Conservation (phyloP, 1,140 invertebrate species). For the Bactericera cockerelli region DNA sequence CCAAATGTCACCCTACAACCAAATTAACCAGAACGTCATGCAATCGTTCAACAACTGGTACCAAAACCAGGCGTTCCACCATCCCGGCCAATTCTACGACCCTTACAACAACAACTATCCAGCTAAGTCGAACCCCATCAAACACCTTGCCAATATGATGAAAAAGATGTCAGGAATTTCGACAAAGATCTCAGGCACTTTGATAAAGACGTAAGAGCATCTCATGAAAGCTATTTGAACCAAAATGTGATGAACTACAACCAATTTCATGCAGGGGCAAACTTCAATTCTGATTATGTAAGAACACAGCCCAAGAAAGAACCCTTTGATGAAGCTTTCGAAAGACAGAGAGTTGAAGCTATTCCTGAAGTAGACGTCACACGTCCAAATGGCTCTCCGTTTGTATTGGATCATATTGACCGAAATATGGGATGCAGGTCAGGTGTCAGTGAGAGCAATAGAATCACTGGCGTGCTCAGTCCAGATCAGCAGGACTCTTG, state of each 20-base stretch:
- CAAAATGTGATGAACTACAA: not conserved
- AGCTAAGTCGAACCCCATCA: not conserved
- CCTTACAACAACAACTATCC: not conserved
- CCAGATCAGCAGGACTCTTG: not conserved
- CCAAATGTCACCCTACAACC: not conserved
- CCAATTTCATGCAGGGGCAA: not conserved
- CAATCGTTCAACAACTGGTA: constrained; percentile 4
- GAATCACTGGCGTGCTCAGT: not conserved
- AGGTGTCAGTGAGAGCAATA: too few species aligned
- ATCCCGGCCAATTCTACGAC: not conserved
- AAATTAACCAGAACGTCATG: not conserved
- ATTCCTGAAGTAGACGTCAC: too few species aligned
- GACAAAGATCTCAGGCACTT: too few species aligned
- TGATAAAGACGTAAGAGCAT: too few species aligned
- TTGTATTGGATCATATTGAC: not conserved
- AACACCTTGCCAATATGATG: not conserved
- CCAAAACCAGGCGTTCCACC: not conserved
- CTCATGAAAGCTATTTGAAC: too few species aligned
- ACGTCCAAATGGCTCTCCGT: too few species aligned
- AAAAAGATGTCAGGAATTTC: too few species aligned
- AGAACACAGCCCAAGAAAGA: not conserved
- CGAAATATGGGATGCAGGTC: not conserved
- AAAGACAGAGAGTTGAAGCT: not conserved
- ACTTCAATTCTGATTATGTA: not conserved
- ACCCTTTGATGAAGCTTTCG: not conserved